Evolutionary conservation across 1,140 invertebrate species (phyloP), one percentile per base, ranked within the genome.

Genomic region (Alviniconcha marisindica): DNA sequence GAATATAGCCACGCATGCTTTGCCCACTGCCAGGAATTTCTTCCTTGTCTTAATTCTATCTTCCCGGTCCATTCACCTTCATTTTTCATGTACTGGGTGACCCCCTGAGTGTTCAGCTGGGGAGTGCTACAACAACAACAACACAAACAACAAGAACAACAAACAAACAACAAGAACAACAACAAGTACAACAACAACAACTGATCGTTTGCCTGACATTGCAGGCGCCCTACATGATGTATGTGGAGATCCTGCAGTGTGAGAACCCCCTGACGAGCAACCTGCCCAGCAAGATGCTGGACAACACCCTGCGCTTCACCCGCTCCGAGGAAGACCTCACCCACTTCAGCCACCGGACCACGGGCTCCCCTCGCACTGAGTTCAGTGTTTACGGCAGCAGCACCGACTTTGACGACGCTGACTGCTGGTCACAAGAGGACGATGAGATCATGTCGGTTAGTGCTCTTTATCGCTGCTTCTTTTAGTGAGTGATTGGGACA

Each of bases 221-320:
- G 42, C 92, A 97, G 96, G 98, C 98, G 66, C 99, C 99, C 0
- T 99, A 98, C 92, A 97, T 99, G 90, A 96, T 99, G 88, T 99
- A 99, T 93, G 96, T 99, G 44, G 99, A 99, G 94, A 97, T 98
- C 5, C 81, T 99, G 24, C 97, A 98, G 93, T 97, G 98, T 48
- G 91, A 92, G 54, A 97, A 99, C 90, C 95, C 97, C 66, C 87
- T 96, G 85, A 96, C 95, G 21, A 96, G 96, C 24, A 95, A 96
- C 24, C 94, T 98, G 74, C 96, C 96, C 84, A 94, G 95, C 60
- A 96, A 97, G 94, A 95, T 96, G 73, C 85, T 92, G 36, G 91
- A 93, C 88, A 92, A 92, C 89, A 95, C 95, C 15, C 93, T 98
- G 84, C 94, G 97, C 87, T 97, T 98, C 91, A 98, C 97, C 0